Base-by-base conservation (phyloP, 2,113 vertebrate genomes). In the Dermatemys mawii region DNA sequence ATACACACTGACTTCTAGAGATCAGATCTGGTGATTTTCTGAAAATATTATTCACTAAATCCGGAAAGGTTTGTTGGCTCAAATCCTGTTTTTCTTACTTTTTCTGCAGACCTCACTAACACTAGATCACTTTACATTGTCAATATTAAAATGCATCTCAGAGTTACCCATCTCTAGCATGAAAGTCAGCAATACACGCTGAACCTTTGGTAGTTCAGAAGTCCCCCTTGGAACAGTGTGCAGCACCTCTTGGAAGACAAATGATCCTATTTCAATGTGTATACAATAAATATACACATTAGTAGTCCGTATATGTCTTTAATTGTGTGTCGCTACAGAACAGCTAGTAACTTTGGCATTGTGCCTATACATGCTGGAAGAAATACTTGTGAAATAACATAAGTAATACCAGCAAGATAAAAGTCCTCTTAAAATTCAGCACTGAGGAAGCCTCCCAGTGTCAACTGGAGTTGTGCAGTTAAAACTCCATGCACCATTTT, bases 141-240 rank as follows among this genome's bases (percentile, higher is more conserved):
- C 85, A 90, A 87, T 90, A 86, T 84, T 87, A 63, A 92, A 92
- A 82, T 88, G 24, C 73, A 86, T 81, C 93, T 88, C 49, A 80
- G 21, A 87, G 70, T 70, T 86, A 32, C 76, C 79, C 75, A 80
- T 90, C 53, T 81, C 73, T 60, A 78, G 21, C 54, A 75, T 44
- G 57, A 50, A 81, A 83, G 53, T 87, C 76, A 88, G 46, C 55
- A 92, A 26, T 76, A 83, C 83, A 67, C 8, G 35, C 53, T 86
- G 48, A 76, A 85, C 57, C 22, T 81, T 44, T 60, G 27, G 76
- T 51, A 90, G 51, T 87, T 90, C 81, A 90, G 21, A 70, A 86
- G 46, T 70, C 22, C 29, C 78, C 83, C 80, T 88, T 54, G 51
- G 38, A 78, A 88, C 70, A 90, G 81, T 70, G 27, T 81, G 29